phyloP scores from a whole-genome alignment of 2,113 vertebrate species.

The Chunga burmeisteri region DNA sequence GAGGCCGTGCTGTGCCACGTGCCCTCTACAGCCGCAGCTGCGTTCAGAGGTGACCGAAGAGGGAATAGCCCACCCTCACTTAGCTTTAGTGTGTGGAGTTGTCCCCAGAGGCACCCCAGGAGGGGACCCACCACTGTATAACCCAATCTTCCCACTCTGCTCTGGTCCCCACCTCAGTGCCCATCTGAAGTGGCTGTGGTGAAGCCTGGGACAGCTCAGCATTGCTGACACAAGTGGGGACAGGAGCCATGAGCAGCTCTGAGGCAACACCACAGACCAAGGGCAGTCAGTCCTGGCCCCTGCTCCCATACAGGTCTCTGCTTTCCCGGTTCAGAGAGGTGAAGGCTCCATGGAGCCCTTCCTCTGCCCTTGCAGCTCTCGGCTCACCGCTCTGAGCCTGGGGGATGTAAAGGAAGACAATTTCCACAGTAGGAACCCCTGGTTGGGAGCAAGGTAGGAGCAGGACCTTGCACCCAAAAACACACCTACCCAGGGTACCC shows the following conservation, averaged over 20 bases:
- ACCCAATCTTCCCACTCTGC: not conserved
- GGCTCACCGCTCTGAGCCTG: not conserved
- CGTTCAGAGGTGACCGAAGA: not conserved
- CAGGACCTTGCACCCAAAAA: not conserved
- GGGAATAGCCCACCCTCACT: not conserved
- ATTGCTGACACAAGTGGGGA: rapidly evolving
- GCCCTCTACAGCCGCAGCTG: not conserved
- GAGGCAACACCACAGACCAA: not conserved
- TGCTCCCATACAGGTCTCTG: not conserved
- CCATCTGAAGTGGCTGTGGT: not conserved
- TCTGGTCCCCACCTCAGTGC: not conserved
- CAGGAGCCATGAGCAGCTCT: not conserved
- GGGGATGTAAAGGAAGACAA: not conserved
- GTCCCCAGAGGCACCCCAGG: not conserved
- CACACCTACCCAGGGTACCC: not conserved
- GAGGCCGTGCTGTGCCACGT: rapidly evolving
- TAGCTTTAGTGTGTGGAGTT: not conserved
- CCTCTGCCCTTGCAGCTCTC: not conserved
- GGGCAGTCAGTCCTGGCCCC: not conserved
- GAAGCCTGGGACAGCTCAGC: not conserved
- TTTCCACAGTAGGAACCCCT: not conserved
- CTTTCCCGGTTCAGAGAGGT: not conserved
- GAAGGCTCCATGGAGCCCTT: not conserved
- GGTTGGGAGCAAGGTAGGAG: not conserved
- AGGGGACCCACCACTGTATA: not conserved